These are phyloP conservation scores for Platypus cylindrus DNA, from an alignment of 2,888 invertebrate species.

Conservation along the genomic window DNA sequence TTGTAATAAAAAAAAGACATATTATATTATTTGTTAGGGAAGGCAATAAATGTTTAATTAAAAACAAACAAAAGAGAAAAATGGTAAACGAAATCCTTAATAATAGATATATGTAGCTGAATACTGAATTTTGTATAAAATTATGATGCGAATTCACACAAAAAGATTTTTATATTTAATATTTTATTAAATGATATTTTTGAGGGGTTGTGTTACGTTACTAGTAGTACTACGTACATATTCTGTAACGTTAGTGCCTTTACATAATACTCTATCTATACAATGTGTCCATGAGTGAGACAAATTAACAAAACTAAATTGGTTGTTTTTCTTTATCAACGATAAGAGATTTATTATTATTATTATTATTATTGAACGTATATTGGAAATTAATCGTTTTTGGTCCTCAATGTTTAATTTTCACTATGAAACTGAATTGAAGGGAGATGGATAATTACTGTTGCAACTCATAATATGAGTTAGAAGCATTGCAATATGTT, in stretches of 20 bases:
- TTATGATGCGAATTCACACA: too few relatives aligned
- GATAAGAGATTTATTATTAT: slow-evolving; percentile 9
- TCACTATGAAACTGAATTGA: too few relatives aligned
- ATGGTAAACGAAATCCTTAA: too few relatives aligned
- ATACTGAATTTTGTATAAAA: too few relatives aligned
- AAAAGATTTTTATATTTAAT: slow-evolving; percentile 36
- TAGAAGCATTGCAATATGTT: not conserved
- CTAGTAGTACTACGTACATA: too few relatives aligned
- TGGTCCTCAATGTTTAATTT: slow-evolving; percentile 1
- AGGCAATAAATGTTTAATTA: slow-evolving; percentile 13
- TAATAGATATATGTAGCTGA: too few relatives aligned
- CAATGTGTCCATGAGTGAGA: too few relatives aligned
- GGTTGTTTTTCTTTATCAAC: slow-evolving; percentile 7
- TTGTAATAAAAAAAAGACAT: slow-evolving; percentile 17
- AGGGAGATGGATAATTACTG: too few relatives aligned
- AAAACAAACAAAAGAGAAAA: slow-evolving; percentile 19
- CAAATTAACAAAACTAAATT: slow-evolving; percentile 20
- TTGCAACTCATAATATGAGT: too few relatives aligned
- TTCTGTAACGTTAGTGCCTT: slow-evolving; percentile 37
- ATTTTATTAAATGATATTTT: too few relatives aligned
- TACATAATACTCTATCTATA: too few relatives aligned
- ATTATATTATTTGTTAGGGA: slow-evolving; percentile 16
- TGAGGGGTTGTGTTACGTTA: slow-evolving; percentile 37
- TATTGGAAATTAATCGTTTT: slow-evolving; percentile 4
- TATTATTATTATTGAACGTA: too few relatives aligned